phyloP scores from a whole-genome alignment of 1,140 invertebrate species.

The Anastatus disparis region DNA sequence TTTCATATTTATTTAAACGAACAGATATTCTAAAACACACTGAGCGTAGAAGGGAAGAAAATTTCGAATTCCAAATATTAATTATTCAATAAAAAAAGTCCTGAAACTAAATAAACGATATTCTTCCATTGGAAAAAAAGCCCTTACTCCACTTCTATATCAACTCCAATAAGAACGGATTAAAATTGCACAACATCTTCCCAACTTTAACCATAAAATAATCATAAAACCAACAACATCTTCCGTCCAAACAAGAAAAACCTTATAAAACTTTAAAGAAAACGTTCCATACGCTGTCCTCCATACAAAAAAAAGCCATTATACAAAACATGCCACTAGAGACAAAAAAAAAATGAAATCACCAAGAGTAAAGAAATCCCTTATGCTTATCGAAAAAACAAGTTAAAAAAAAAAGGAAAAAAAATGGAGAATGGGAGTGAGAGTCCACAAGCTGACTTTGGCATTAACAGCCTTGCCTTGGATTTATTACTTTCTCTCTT shows the following conservation, averaged over 20 bases:
- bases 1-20: no score
- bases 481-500: constrained; percentile 53
- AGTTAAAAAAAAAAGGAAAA: constrained; percentile 6
- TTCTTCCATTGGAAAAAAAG: no score
- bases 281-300: neutral
- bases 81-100: no score
- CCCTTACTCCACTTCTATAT: no score
- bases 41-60: no score
- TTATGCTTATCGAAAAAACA: constrained; percentile 21
- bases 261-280: constrained; percentile 28
- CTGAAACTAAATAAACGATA: no score
- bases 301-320: constrained; percentile 12
- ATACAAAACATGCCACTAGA: neutral
- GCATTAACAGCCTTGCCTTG: constrained; percentile 50
- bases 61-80: no score
- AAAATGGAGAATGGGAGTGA: neutral
- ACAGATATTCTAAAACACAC: no score
- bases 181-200: neutral
- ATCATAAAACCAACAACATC: neutral
- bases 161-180: no score
- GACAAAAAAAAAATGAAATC: neutral
- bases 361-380: neutral
- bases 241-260: neutral
- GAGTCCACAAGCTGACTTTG: constrained; percentile 48
- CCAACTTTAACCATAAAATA: constrained; percentile 13